These are phyloP conservation scores for Zaprionus inermis DNA, from an alignment of 1,140 invertebrate genomes.

Conservation along the genomic window DNA sequence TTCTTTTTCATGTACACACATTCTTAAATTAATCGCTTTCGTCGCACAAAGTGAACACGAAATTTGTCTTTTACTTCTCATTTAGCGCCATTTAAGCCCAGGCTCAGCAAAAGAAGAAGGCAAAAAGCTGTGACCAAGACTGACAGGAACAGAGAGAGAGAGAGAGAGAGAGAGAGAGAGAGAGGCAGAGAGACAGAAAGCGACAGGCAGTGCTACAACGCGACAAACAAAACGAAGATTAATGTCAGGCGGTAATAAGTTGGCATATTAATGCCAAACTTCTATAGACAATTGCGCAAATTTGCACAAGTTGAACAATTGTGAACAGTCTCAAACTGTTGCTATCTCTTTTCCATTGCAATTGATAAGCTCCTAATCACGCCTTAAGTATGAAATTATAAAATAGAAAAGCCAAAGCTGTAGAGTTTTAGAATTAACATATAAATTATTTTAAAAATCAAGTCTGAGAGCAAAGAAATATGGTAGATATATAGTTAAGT, in stretches of 20 bases:
- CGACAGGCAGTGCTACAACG: too few relatives aligned
- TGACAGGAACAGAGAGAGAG: neutral
- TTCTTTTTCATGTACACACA: slow-evolving; percentile 8
- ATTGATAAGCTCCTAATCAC: slow-evolving; percentile 26
- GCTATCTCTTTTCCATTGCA: neutral
- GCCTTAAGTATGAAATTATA: neutral
- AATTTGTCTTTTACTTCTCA: slow-evolving; percentile 68
- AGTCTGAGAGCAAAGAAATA: too few relatives aligned
- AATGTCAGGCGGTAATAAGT: slow-evolving; percentile 42
- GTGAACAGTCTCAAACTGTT: neutral
- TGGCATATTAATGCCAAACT: slow-evolving; percentile 20
- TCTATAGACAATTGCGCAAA: slow-evolving; percentile 34
- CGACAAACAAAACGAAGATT: slow-evolving; percentile 58
- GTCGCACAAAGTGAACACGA: slow-evolving; percentile 53
- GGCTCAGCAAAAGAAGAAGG: slow-evolving; percentile 12
- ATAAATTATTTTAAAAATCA: too few relatives aligned
- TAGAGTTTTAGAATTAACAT: too few relatives aligned
- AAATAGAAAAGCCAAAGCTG: too few relatives aligned
- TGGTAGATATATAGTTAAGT: too few relatives aligned
- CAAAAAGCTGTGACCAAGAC: neutral
- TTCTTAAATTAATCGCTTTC: slow-evolving; percentile 65
- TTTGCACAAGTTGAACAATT: slow-evolving; percentile 7
- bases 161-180: neutral
- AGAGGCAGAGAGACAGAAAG: neutral
- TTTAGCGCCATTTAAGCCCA: slow-evolving; percentile 69